These are phyloP conservation scores for Epinephelus coioides DNA, from an alignment of 2,797 vertebrate genomes.

Conservation along the genomic window DNA sequence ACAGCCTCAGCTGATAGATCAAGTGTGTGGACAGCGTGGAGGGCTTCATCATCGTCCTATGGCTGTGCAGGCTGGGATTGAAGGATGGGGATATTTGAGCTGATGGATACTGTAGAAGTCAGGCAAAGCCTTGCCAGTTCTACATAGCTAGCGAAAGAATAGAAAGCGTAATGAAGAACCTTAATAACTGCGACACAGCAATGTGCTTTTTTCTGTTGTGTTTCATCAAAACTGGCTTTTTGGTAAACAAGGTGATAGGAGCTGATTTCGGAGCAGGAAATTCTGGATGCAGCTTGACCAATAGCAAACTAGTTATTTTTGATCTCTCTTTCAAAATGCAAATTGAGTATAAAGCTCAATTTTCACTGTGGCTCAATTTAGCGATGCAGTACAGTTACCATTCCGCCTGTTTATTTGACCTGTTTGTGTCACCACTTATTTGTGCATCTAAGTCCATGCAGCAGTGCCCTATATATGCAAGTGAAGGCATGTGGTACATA, in stretches of 20 bases:
- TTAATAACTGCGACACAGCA: neutral
- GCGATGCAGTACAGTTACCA: neutral
- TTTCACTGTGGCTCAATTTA: neutral
- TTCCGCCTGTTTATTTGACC: conserved; percentile 13
- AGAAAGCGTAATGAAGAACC: neutral
- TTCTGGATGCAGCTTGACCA: neutral
- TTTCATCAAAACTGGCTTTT: neutral
- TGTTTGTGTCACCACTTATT: conserved; percentile 39
- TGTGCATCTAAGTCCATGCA: neutral
- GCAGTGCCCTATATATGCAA: conserved; percentile 7
- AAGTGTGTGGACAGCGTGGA: neutral
- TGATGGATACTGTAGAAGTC: conserved; percentile 9
- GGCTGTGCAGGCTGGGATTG: neutral
- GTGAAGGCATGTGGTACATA: neutral
- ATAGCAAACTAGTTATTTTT: conserved; percentile 5
- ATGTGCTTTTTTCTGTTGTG: neutral
- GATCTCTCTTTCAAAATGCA: conserved; percentile 11
- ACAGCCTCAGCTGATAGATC: conserved; percentile 15
- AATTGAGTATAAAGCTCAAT: conserved; percentile 13
- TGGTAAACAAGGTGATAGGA: conserved; percentile 8
- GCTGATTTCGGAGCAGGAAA: neutral
- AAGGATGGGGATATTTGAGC: neutral
- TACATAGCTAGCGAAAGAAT: neutral
- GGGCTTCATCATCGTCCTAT: neutral
- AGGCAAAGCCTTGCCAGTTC: conserved; percentile 20